Conservation (phyloP, 2,888 invertebrate species). For the Hoplodrina blanda region DNA sequence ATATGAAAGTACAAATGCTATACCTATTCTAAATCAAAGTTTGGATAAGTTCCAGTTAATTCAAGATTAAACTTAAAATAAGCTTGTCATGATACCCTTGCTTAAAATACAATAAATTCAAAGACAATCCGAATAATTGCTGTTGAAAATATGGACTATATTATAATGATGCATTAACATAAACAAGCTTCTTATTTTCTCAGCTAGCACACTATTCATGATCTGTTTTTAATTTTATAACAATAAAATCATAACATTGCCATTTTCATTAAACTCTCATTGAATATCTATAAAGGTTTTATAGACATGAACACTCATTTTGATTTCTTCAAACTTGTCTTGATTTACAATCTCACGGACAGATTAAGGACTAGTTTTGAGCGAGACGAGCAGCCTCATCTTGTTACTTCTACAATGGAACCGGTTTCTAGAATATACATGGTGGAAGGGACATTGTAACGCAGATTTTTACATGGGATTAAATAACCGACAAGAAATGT, state of each 20-base stretch:
- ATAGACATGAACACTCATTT: conserved; percentile 28
- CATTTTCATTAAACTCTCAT: conserved; percentile 36
- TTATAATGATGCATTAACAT: conserved; percentile 47
- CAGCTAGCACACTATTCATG: conserved; percentile 50
- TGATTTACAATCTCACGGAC: conserved; percentile 39
- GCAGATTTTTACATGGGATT: too few relatives aligned
- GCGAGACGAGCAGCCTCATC: conserved; percentile 17
- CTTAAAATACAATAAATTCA: neutral
- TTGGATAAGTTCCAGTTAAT: neutral
- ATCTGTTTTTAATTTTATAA: conserved; percentile 44
- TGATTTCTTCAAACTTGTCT: conserved; percentile 26
- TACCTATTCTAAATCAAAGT: neutral
- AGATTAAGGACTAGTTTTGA: conserved; percentile 37
- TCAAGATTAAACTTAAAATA: neutral
- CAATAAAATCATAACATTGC: conserved; percentile 12
- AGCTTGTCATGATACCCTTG: neutral
- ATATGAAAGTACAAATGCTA: neutral
- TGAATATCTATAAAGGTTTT: conserved; percentile 30
- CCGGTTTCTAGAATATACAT: neutral
- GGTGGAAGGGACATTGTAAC: too few relatives aligned
- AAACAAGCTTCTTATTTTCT: conserved; percentile 58
- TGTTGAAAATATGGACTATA: conserved; percentile 11
- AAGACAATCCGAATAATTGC: neutral
- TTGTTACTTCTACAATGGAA: conserved; percentile 13
- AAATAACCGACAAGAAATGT: too few relatives aligned